A percentile compares a stretch with the other conserved stretches of the same genome.
These are phyloP conservation scores for Oreochromis mossambicus DNA, from an alignment of 2,797 vertebrate species.

Conservation along the genomic window DNA sequence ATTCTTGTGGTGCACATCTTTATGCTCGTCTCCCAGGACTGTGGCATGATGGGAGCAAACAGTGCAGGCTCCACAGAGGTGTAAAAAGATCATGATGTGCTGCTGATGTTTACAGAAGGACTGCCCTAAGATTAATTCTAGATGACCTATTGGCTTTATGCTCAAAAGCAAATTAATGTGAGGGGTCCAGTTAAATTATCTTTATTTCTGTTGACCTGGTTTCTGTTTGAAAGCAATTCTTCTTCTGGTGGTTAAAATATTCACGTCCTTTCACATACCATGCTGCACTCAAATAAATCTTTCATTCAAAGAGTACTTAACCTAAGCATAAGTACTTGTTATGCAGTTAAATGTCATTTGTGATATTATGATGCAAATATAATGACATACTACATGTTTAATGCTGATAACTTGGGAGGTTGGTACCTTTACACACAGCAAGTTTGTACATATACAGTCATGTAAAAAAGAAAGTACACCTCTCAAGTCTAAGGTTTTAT, in stretches of 20 bases:
- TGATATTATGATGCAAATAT: neutral
- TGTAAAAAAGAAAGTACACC: neutral
- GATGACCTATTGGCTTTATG: neutral
- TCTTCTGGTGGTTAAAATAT: neutral
- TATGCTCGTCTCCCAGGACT: neutral
- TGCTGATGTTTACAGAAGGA: constrained; percentile 5
- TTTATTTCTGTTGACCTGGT: neutral
- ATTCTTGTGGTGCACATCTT: constrained; percentile 3
- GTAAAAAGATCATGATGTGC: neutral
- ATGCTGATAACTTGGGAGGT: neutral
- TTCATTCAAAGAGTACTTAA: neutral
- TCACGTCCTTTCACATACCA: neutral
- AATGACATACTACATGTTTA: neutral
- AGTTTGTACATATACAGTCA: neutral
- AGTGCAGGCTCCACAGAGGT: neutral
- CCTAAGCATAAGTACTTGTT: neutral
- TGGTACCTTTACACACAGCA: neutral
- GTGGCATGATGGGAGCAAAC: constrained; percentile 21
- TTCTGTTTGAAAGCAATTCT: neutral
- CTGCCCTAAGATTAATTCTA: neutral
- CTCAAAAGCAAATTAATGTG: neutral
- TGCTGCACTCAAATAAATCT: neutral
- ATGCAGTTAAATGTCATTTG: neutral
- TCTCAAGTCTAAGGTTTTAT: neutral
- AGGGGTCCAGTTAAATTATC: neutral